These are phyloP conservation scores for Octomys mimax DNA, from an alignment of 2,797 vertebrate species.

Conservation along the genomic window DNA sequence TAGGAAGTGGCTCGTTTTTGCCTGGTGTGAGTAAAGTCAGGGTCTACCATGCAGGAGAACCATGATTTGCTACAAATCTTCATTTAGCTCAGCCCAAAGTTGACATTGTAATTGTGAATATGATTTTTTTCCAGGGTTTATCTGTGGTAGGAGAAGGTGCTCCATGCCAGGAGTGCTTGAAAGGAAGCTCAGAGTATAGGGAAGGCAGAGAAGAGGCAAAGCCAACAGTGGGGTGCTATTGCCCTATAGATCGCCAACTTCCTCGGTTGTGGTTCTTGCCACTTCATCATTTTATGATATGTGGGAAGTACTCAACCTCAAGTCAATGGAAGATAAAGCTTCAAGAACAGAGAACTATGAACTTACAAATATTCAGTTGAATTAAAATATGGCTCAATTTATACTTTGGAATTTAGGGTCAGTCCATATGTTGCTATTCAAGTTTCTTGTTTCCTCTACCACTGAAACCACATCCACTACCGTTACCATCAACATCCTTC, in stretches of 20 bases:
- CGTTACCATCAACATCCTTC: too few relatives aligned
- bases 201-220: neutral
- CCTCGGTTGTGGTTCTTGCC: neutral
- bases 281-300: neutral
- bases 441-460: neutral
- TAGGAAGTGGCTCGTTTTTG: slow-evolving; percentile 78
- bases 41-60: neutral
- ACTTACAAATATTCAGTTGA: neutral
- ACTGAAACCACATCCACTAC: neutral
- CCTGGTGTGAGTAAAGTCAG: slow-evolving; percentile 65
- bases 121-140: neutral
- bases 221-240: neutral
- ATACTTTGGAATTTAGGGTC: neutral
- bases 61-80: neutral
- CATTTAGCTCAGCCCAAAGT: neutral
- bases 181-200: neutral
- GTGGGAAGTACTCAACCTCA: neutral
- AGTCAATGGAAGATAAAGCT: neutral
- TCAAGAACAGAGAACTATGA: neutral
- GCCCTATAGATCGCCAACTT: neutral
- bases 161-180: too few relatives aligned
- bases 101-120: neutral
- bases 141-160: neutral
- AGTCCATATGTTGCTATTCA: neutral
- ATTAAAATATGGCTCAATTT: neutral